Evolutionary conservation across 1,140 invertebrate genomes (phyloP).

Genomic region (Zaprionus taronus): DNA sequence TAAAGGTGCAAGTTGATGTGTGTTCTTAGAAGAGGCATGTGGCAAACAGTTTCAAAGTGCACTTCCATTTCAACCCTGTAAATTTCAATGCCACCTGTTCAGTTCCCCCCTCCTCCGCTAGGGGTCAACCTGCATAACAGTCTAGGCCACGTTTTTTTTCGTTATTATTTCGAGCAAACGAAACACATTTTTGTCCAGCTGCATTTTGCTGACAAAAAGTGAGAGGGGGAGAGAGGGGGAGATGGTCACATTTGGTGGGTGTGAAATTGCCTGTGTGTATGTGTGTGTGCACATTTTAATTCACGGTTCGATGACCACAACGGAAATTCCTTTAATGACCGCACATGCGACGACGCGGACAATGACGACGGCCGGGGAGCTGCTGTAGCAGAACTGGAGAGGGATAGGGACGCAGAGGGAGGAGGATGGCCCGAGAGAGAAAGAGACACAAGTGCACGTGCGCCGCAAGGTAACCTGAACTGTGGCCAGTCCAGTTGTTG

Average conservation of each 20-base stretch:
- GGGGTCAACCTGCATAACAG: no score
- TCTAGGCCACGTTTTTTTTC: not conserved
- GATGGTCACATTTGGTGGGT: not conserved
- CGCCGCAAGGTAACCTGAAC: constrained; percentile 42
- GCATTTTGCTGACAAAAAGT: not conserved
- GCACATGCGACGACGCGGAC: constrained; percentile 63
- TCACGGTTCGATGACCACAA: constrained; percentile 70
- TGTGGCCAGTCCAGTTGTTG: constrained; percentile 1
- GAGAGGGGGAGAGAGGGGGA: not conserved
- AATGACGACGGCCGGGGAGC: constrained; percentile 29
- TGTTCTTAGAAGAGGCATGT: not conserved
- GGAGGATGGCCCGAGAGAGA: not conserved
- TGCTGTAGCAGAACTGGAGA: constrained; percentile 9
- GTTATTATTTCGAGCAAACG: constrained; percentile 28
- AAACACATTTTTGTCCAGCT: constrained; percentile 29
- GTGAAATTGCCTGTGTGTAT: not conserved
- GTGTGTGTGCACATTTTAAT: constrained; percentile 52
- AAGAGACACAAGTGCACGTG: constrained; percentile 55
- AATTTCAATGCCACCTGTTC: constrained; percentile 32
- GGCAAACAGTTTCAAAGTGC: not conserved
- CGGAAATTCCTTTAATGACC: constrained; percentile 79
- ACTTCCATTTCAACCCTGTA: constrained; percentile 8
- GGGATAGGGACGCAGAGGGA: not conserved
- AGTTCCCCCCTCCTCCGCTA: not conserved
- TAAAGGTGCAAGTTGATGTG: not conserved